phyloP scores from a whole-genome alignment of 2,113 vertebrate genomes.

The Noturus placidus region DNA sequence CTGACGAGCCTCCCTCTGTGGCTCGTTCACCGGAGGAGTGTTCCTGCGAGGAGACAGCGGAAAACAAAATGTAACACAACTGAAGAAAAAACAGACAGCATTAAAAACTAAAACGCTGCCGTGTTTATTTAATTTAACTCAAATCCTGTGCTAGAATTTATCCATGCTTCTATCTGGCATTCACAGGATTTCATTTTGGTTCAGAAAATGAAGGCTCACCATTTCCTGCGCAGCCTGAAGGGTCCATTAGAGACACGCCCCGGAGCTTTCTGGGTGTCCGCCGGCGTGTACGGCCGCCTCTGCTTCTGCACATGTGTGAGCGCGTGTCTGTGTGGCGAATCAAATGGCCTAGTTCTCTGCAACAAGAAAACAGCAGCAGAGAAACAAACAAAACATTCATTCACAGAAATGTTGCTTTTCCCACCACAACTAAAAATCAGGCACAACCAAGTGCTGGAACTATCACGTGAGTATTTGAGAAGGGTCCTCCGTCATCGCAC shows the following conservation, averaged over 20 bases:
- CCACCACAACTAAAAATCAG: no score
- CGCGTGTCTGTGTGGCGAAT: slow-evolving; percentile 78
- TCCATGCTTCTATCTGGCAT: background rate
- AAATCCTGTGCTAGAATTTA: background rate
- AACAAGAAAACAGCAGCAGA: background rate
- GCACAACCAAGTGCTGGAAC: no score
- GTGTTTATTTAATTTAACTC: no score
- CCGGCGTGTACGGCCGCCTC: slow-evolving; percentile 75
- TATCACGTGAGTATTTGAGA: no score
- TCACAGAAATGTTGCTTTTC: background rate
- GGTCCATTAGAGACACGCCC: slow-evolving; percentile 70
- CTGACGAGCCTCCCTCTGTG: slow-evolving; percentile 86
- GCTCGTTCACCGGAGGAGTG: slow-evolving; percentile 59
- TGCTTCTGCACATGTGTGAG: slow-evolving; percentile 71
- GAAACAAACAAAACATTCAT: background rate
- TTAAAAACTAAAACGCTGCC: no score
- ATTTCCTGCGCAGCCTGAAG: slow-evolving; percentile 73
- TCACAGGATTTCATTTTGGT: background rate
- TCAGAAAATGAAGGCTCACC: slow-evolving; percentile 66
- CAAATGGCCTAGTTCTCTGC: slow-evolving; percentile 73
- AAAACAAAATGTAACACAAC: background rate
- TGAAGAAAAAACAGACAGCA: background rate
- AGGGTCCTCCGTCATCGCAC: no score
- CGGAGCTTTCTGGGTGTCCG: slow-evolving; percentile 76
- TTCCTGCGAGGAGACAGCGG: slow-evolving; percentile 55